A percentile compares a stretch with the other conserved stretches of the same genome.
Conservation (phyloP, 2,797 vertebrate species). For the Rhodeus uyekii region DNA sequence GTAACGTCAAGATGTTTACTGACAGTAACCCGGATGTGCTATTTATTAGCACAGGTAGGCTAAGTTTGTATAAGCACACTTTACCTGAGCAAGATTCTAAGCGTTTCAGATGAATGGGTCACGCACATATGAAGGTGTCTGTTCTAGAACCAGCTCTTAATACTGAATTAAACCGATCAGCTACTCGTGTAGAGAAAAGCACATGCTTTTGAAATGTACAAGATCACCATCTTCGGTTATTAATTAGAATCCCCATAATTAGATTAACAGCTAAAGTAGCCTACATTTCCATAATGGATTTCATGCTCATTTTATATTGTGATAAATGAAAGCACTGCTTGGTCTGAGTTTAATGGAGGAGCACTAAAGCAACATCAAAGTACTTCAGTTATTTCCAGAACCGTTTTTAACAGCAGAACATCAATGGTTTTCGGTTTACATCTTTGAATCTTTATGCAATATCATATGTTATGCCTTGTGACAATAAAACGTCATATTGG, state of each 20-base stretch:
- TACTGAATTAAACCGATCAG: neutral
- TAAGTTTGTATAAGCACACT: neutral
- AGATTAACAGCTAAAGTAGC: neutral
- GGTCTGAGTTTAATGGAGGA: neutral
- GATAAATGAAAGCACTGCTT: neutral
- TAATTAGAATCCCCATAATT: neutral
- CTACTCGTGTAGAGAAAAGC: neutral
- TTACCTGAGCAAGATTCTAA: neutral
- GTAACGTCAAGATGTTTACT: neutral
- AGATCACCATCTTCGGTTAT: neutral
- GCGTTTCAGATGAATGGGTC: neutral
- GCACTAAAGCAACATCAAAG: neutral
- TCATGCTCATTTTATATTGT: neutral
- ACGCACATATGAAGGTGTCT: neutral
- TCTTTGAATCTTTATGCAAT: neutral
- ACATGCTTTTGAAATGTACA: neutral
- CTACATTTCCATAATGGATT: neutral
- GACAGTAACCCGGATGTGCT: neutral
- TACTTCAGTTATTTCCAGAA: neutral
- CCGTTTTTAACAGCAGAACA: neutral
- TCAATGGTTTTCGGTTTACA: neutral
- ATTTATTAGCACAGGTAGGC: neutral
- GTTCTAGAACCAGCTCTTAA: neutral
- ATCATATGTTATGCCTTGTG: neutral
- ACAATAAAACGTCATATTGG: conserved; percentile 2